Conservation (phyloP, 2,113 vertebrate genomes). For the Pitta sordida region DNA sequence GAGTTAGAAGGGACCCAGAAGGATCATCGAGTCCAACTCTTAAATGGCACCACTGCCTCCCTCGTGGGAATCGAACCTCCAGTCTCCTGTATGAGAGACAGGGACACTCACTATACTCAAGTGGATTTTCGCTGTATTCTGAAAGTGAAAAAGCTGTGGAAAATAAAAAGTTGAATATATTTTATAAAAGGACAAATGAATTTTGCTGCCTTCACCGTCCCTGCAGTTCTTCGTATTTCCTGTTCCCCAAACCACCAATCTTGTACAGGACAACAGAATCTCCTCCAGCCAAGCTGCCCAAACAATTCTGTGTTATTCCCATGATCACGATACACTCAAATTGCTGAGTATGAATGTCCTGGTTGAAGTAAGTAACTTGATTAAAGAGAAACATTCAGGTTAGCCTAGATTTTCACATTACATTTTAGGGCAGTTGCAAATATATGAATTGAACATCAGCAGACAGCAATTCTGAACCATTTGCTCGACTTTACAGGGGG, state of each 20-base stretch:
- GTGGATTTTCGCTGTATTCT: too few species aligned
- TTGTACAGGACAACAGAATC: not conserved
- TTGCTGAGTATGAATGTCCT: not conserved
- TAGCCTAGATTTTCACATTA: not conserved
- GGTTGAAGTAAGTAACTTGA: not conserved
- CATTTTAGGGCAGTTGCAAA: not conserved
- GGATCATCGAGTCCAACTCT: too few species aligned
- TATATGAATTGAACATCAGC: not conserved
- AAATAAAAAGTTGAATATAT: not conserved
- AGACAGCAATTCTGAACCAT: not conserved
- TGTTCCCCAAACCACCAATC: not conserved
- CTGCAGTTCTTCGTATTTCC: accelerated
- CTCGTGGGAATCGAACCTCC: too few species aligned
- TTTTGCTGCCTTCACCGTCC: not conserved
- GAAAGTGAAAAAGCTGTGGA: not conserved
- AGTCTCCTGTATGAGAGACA: too few species aligned
- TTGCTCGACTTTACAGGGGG: not conserved
- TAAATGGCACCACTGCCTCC: too few species aligned
- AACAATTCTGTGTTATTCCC: not conserved
- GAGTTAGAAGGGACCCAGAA: too few species aligned
- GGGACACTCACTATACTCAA: too few species aligned
- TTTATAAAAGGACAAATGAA: not conserved
- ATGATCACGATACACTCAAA: not conserved
- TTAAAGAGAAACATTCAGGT: not conserved
- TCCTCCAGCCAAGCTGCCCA: not conserved